Evolutionary conservation across 2,888 invertebrate genomes (phyloP), one percentile per base, ranked within the genome.

Genomic region (Griposia aprilina): DNA sequence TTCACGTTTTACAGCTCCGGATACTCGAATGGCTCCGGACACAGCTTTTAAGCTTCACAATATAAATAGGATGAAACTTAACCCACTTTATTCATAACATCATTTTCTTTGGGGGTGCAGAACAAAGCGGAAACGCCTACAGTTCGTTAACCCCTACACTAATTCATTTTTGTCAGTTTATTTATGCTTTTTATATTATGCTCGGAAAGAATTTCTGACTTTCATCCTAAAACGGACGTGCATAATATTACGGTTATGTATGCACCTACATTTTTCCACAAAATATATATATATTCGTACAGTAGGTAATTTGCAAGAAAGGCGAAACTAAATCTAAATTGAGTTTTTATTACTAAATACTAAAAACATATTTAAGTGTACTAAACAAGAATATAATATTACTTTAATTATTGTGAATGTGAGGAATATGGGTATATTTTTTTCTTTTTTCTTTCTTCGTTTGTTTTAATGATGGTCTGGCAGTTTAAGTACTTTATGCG

Each of bases 1-100:
- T 89, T 90, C 89, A 90, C 89, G 86, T 84, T 87, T 87, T 88
- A 88, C 74, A 84, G 84, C 76, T 55, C 48, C 74, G 74, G 74
- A 62, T 63, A 41, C 74, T 71, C 2, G 63, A 63, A 70, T 66
- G 41, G 71, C 50, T 74, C 57, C 70, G 65, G 63, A 66, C 20
- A 60, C 26, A 41, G 60, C 55, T 48, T 57, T 70, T 71, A 74
- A 68, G 52, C 62, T 79, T 60, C 48, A 74, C 60, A 36, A 45
- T 48, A 63, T 50, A 36, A 36, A 36, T 36, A 62, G 48, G 10
- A 79, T 70, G n/a, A 71, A 78, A 48, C n/a, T 30, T 69, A 62
- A 63, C 8, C 52, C 50, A 65, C 36, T 65, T 72, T 78, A 66
- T 60, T 30, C 48, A 75, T 57, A 62, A 76, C 59, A 62, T 52